phyloP scores from a whole-genome alignment of 1,140 invertebrate genomes.

The Drosophila navojoa region DNA sequence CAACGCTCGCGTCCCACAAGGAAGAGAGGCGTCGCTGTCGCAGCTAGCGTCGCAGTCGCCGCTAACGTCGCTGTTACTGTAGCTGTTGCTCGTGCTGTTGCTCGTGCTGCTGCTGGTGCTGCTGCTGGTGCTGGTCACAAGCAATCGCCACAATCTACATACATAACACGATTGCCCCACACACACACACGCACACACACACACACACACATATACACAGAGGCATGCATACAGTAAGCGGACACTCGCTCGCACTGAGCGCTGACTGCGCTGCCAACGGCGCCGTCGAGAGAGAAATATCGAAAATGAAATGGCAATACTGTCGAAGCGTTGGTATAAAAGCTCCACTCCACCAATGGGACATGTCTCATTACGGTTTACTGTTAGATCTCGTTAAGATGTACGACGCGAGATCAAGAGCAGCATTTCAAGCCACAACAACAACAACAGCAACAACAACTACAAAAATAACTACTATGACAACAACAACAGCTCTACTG shows the following conservation, averaged over 20 bases:
- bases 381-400: conserved; percentile 83
- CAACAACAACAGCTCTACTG: conserved; percentile 8
- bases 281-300: conserved; percentile 64
- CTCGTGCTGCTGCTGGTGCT: not conserved
- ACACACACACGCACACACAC: conserved; percentile 30
- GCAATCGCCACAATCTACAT: conserved; percentile 62
- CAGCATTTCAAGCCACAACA: conserved; percentile 17
- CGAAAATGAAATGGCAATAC: conserved; percentile 83
- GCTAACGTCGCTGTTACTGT: conserved; percentile 15
- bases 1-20: conserved; percentile 34
- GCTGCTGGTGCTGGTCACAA: conserved; percentile 16
- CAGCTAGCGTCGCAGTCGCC: conserved; percentile 5
- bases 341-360: conserved; percentile 78
- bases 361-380: conserved; percentile 84
- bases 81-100: conserved; percentile 21
- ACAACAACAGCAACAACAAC: not conserved
- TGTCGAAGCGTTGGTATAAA: conserved; percentile 83
- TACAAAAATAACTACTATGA: too few species aligned
- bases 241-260: conserved; percentile 22
- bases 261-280: conserved; percentile 18
- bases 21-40: conserved; percentile 42
- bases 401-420: conserved; percentile 77
- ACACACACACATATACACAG: conserved; percentile 14
- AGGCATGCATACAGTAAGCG: conserved; percentile 6
- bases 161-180: conserved; percentile 64